Base-by-base conservation (phyloP, 2,888 invertebrate species). In the Drosophila anomalata region DNA sequence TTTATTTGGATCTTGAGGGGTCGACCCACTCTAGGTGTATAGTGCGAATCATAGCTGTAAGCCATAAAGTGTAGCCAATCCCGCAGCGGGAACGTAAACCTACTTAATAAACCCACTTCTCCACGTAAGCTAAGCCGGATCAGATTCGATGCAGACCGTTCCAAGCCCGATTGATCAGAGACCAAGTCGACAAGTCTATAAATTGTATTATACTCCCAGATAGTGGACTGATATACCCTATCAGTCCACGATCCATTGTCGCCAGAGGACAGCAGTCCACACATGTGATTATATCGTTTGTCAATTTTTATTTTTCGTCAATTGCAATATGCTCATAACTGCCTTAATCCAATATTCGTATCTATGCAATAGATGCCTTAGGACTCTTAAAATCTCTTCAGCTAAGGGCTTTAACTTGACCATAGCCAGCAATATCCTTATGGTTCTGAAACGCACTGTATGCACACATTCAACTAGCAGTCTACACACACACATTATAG, bases 21-120 rank as follows among this genome's bases (percentile, higher is more conserved):
- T 48, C 59, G 61, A 41, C 29, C 58, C 61, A 31, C 29, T 39
- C 61, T 48, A 41, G 17, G 41, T 17, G 8, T 17, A 46, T 47
- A 63, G 63, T 63, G 65, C 65, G 65, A 53, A 31, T 33, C 65
- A 65, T 65, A 54, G 47, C 54, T 54, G 39, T 65, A 65, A 65
- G 54, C 31, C 39, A 17, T 2, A 59, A 14, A 12, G 47, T 31
- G 39, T 47, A 47, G 52, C 36, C 41, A 42, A n/a, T 31, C 55
- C 46, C 55, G 55, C 6, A 33, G 33, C 14, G 33, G 12, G 33
- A 55, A 33, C 22, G 3, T 17, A 14, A 46, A 52, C 29, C 46
- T 12, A 31, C 17, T 48, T 48, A 24, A 57, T 8, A 1, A 1
- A 20, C 17, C 17, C 17, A 17, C 20, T 20, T 11, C 8, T 26